Evolutionary conservation across 2,113 vertebrate genomes (phyloP), one percentile per base, ranked within the genome.

Genomic region (Elephantulus edwardii): DNA sequence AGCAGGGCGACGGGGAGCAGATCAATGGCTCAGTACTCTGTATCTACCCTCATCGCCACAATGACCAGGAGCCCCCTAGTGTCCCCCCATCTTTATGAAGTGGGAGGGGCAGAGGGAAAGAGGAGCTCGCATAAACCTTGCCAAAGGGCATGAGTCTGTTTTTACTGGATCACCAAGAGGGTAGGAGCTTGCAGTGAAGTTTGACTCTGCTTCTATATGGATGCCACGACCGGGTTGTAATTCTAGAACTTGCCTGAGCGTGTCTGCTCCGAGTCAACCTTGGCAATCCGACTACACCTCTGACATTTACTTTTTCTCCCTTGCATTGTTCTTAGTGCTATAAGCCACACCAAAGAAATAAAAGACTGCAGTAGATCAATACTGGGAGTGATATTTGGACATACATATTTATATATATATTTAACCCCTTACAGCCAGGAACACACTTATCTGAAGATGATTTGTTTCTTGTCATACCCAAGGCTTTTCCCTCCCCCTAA

Each of bases 1-100:
- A 94, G 92, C 89, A 94, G 75, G 92, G 91, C 94, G 91, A 85
- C 88, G 93, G 90, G 84, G 95, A 88, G 82, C 79, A 93, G 92
- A 97, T 98, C 96, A 91, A 97, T 97, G 97, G 90, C 91, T 54
- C 60, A 62, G 84, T 33, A 56, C 83, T 95, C 83, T 89, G 71
- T 89, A 19, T 94, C 95, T 96, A 71, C 96, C 94, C 95, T 96
- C 96, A 97, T 96, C 94, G 93, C 93, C 93, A 74, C 96, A 95
- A 91, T 91, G 93, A 93, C 89, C 92, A 0, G 38, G 77, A 38
- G 9, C 92, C 92, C 24, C 30, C 70, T 58, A 11, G 30, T 86
- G 48, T 72, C 86, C 26, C 89, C 62, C 54, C 86, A 84, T 86
- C 83, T 80, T 77, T 58, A 4, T 17, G 35, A 19, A 22, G 77